Evolutionary conservation across 92 coral and sea anemone genomes (phyloP).

Genomic region (Epizoanthus rinbou): DNA sequence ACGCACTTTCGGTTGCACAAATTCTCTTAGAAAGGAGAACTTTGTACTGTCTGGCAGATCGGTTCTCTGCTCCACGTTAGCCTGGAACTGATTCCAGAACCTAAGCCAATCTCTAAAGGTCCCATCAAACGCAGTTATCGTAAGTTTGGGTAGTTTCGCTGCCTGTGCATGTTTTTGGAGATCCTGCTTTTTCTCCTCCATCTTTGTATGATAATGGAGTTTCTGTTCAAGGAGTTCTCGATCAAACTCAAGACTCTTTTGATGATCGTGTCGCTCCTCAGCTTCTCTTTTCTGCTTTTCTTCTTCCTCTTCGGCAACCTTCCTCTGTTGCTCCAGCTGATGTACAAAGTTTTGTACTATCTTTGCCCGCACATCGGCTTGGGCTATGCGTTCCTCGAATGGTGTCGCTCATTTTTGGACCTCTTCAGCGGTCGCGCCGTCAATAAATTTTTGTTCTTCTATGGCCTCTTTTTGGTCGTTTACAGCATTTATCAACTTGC

Average conservation of each 20-base stretch:
- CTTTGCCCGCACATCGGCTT: slow-evolving; percentile 12
- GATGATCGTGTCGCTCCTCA: neutral
- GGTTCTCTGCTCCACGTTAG: neutral
- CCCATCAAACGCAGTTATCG: slow-evolving; percentile 23
- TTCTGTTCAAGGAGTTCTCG: slow-evolving; percentile 6
- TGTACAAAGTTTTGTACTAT: neutral
- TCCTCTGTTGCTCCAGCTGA: too few relatives aligned
- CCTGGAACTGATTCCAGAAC: slow-evolving; percentile 25
- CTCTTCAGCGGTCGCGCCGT: slow-evolving; percentile 9
- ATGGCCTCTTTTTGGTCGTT: slow-evolving; percentile 2
- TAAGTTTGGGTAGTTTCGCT: slow-evolving; percentile 28
- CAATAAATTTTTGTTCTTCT: slow-evolving; percentile 21
- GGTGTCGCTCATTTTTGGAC: slow-evolving; percentile 8
- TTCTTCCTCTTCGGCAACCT: too few relatives aligned
- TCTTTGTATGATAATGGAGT: too few relatives aligned
- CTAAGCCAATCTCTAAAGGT: slow-evolving; percentile 11
- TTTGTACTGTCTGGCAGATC: neutral
- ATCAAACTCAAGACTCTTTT: slow-evolving; percentile 20
- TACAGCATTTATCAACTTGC: slow-evolving; percentile 8
- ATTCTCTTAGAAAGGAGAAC: slow-evolving; percentile 37
- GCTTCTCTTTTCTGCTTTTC: neutral
- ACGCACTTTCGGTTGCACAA: slow-evolving; percentile 6
- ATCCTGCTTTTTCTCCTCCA: too few relatives aligned
- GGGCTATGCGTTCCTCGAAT: slow-evolving; percentile 10
- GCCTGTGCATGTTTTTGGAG: too few relatives aligned